These are phyloP conservation scores for Hippopotamyrus pictus DNA, from an alignment of 2,797 vertebrate species.

Conservation along the genomic window DNA sequence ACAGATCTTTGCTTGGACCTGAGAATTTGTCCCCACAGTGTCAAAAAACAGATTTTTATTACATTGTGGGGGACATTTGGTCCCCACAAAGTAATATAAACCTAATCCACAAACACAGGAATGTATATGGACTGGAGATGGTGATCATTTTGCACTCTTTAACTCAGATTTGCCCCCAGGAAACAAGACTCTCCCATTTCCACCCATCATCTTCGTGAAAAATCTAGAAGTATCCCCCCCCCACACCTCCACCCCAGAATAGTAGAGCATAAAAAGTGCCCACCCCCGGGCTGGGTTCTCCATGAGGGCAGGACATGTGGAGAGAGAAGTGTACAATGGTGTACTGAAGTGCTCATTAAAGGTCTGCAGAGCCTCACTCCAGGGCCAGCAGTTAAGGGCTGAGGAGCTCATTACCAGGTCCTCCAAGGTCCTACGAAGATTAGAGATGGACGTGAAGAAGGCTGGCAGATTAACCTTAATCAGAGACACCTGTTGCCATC, in stretches of 20 bases:
- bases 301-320: slow-evolving; percentile 50
- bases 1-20: too few species aligned
- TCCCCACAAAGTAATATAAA: too few species aligned
- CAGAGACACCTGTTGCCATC: slow-evolving; percentile 64
- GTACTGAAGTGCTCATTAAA: slow-evolving; percentile 71
- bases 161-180: slow-evolving; percentile 14
- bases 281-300: slow-evolving; percentile 53
- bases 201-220: slow-evolving; percentile 41
- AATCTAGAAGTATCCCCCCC: slow-evolving; percentile 22
- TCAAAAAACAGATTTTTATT: not conserved
- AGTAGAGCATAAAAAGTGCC: slow-evolving; percentile 49
- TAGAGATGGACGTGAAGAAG: slow-evolving; percentile 46
- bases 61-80: not conserved
- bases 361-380: slow-evolving; percentile 65
- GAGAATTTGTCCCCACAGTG: not conserved
- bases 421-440: slow-evolving; percentile 45
- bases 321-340: slow-evolving; percentile 54
- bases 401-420: slow-evolving; percentile 69
- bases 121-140: slow-evolving; percentile 24
- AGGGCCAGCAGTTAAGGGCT: slow-evolving; percentile 57
- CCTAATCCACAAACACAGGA: not conserved
- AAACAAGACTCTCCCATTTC: not conserved
- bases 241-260: slow-evolving; percentile 32
- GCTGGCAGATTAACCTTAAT: slow-evolving; percentile 69
- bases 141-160: slow-evolving; percentile 7